Evolutionary conservation across 2,113 vertebrate genomes (phyloP).

Genomic region (Daboia siamensis): DNA sequence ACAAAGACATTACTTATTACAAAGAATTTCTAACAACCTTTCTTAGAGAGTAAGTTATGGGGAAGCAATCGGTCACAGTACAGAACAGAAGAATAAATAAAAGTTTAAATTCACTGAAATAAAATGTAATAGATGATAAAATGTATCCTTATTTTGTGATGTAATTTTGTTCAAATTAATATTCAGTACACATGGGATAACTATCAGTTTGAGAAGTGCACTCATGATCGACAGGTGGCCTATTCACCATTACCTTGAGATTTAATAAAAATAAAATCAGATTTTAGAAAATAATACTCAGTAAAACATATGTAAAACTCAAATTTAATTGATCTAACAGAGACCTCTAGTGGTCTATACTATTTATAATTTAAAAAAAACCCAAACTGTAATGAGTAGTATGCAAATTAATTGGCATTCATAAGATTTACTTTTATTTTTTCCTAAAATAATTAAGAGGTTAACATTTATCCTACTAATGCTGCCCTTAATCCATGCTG

Average conservation of each 20-base stretch:
- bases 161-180: background rate
- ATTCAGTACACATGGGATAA: background rate
- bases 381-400: background rate
- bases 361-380: background rate
- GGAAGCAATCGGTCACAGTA: background rate
- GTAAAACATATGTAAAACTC: constrained; percentile 7
- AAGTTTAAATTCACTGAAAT: background rate
- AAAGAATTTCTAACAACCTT: background rate
- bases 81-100: background rate
- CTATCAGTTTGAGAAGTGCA: background rate
- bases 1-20: background rate
- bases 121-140: background rate
- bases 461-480: background rate
- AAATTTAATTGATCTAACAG: constrained; percentile 54
- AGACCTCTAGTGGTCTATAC: constrained; percentile 67
- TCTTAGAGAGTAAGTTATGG: background rate
- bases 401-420: background rate
- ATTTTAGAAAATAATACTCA: background rate
- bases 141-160: background rate
- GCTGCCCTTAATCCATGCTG: background rate
- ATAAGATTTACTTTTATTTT: background rate
- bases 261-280: background rate
- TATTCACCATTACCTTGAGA: background rate
- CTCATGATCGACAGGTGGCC: background rate
- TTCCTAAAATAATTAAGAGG: background rate